Conservation (phyloP, 2,888 invertebrate species). For the Myathropa florea region DNA sequence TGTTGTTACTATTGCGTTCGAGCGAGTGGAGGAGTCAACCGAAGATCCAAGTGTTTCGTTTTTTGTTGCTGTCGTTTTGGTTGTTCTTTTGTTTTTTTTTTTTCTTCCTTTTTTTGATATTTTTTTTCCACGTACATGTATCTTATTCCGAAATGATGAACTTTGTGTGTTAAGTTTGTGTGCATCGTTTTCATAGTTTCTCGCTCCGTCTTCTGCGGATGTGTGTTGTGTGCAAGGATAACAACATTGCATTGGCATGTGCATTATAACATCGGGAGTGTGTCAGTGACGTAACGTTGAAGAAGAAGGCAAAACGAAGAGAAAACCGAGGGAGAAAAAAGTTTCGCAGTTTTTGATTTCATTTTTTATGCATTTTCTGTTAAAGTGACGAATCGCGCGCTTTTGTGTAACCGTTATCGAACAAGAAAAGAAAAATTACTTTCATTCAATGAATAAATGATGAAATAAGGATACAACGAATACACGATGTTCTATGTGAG, state of each 20-base stretch:
- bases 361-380: background rate
- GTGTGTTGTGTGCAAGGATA: constrained; percentile 50
- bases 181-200: background rate
- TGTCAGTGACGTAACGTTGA: constrained; percentile 66
- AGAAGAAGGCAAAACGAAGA: constrained; percentile 1
- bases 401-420: constrained; percentile 35
- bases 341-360: background rate
- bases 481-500: background rate
- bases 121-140: background rate
- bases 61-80: background rate
- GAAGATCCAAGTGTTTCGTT: background rate
- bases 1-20: constrained; percentile 36
- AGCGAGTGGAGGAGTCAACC: background rate
- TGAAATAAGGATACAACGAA: background rate
- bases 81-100: background rate
- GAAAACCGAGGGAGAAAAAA: constrained; percentile 17
- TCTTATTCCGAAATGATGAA: background rate
- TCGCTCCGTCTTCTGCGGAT: constrained; percentile 21
- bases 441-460: too few relatives aligned
- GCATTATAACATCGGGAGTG: constrained; percentile 63
- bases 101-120: background rate
- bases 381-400: constrained; percentile 48
- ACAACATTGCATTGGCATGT: constrained; percentile 55
- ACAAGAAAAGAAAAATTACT: background rate
- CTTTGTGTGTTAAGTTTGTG: constrained; percentile 5